Evolutionary conservation across 2,113 vertebrate genomes (phyloP), one percentile per base, ranked within the genome.

Genomic region (Parotia lawesii): DNA sequence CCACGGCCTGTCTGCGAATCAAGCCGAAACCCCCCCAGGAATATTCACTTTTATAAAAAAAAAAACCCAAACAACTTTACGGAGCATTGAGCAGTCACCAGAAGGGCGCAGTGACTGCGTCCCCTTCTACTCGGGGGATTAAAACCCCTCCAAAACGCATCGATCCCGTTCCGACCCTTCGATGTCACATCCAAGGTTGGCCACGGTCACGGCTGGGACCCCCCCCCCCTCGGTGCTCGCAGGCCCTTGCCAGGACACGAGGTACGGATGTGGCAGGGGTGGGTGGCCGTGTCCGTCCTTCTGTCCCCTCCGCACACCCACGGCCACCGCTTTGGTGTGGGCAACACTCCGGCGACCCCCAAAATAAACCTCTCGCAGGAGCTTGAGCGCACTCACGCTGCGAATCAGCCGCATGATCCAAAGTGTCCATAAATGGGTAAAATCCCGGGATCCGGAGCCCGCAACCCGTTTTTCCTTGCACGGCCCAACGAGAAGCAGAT

Each of bases 381-480:
- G n/a, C 47, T 1, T 1, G 58, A 28, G 61, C 40, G 23, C 54
- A 10, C 29, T 69, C 47, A 9, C n/a, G 29, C 47, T 23, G 70
- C 47, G 5, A 10, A 54, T 10, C 66, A 37, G 54, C 58, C 51
- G 40, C 71, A 4, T 1, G 48, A 69, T 29, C 42, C 18, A 13
- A 54, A 56, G 67, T 57, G 66, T 23, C 90, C 92, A 85, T 78
- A 94, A 87, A 95, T 56, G 94, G 93, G 53, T 62, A 81, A 60
- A 77, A 86, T 18, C 19, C 37, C 66, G 33, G 35, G 29, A 76
- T 72, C 1, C 4, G 19, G 24, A 83, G 69, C 67, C 61, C 10
- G 28, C 14, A 57, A 6, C 47, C 25, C 88, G 2, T 18, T 70
- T 35, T 70, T 37, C 40, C 66, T 51, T 0, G 35, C 74, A 56